Evolutionary conservation across 1,140 invertebrate genomes (phyloP), one percentile per base, ranked within the genome.

Genomic region (Scaptomyza hsui): DNA sequence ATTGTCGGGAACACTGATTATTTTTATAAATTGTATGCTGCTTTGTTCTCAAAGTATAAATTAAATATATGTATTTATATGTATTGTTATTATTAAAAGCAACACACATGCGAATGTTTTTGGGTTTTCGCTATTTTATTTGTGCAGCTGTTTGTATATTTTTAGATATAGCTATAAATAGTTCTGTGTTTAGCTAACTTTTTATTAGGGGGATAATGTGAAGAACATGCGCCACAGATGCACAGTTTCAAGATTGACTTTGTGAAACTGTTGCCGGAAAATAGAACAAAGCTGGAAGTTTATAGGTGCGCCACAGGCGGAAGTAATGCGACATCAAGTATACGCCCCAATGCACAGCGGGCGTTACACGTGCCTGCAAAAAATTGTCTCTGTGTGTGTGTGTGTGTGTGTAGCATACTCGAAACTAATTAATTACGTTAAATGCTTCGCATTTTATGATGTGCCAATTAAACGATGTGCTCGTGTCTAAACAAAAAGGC

Each of bases 401-500:
- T 47, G 7, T 47, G 16, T 48, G 9, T 29, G 16, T 18, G 32
- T 16, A 60, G 49, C 35, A 55, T 71, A 60, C 64, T 49, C 49
- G 7, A 56, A 68, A 44, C 49, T 60, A 72, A 85, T 85, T 86
- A 80, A 85, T 83, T 65, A 75, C 57, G 44, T 68, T 73, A 72
- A 76, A 68, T 62, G 67, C 48, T 47, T 60, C 42, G 41, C 47
- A 47, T 67, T 76, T 83, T 79, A 83, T 75, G 72, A 83, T 72
- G 80, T 79, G 80, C 60, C 78, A 82, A 81, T 77, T 75, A 77
- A 82, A 74, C 61, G 64, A 81, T 79, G 72, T 51, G 67, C 55
- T 72, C 7, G 51, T 68, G 56, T 60, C 21, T 47, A 68, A 35
- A 72, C 59, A 62, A 35, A 52, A n/a, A 51, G 13, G 13, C 47